Conservation (phyloP, 2,113 vertebrate genomes). For the Prinia subflava region DNA sequence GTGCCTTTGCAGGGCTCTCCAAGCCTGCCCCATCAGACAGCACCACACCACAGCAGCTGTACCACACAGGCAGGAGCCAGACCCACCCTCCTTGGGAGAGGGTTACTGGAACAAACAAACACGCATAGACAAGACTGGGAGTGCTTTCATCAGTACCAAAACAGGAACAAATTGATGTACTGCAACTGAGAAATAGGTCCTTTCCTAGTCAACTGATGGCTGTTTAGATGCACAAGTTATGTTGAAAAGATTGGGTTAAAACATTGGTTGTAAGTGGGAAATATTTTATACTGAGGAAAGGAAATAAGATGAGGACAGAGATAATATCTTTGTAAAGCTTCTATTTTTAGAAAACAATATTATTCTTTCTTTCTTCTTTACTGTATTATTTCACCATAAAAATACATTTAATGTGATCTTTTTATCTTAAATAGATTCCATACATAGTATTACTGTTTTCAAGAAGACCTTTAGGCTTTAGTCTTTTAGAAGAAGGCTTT, state of each 20-base stretch:
- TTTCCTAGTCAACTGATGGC: neutral
- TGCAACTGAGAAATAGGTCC: neutral
- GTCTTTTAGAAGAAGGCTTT: neutral
- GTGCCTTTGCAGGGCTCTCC: neutral
- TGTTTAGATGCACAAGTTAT: neutral
- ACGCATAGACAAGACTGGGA: neutral
- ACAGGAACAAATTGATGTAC: neutral
- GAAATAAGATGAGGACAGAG: neutral
- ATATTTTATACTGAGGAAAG: neutral
- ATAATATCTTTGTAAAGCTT: neutral
- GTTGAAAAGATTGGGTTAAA: neutral
- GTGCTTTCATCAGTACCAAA: neutral
- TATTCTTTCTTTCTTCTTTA: neutral
- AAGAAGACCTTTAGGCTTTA: neutral
- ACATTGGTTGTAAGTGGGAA: neutral
- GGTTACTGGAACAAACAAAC: neutral
- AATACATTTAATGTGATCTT: neutral
- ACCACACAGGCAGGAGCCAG: neutral
- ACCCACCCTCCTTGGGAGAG: neutral
- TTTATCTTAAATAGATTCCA: neutral
- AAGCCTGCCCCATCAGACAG: neutral
- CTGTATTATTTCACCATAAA: neutral
- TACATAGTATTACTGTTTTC: neutral
- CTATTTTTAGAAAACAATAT: neutral
- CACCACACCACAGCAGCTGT: rapidly evolving